A percentile compares a stretch with the other conserved stretches of the same genome.
phyloP scores from a whole-genome alignment of 2,888 invertebrate genomes.

The Eugnorisma glareosa region DNA sequence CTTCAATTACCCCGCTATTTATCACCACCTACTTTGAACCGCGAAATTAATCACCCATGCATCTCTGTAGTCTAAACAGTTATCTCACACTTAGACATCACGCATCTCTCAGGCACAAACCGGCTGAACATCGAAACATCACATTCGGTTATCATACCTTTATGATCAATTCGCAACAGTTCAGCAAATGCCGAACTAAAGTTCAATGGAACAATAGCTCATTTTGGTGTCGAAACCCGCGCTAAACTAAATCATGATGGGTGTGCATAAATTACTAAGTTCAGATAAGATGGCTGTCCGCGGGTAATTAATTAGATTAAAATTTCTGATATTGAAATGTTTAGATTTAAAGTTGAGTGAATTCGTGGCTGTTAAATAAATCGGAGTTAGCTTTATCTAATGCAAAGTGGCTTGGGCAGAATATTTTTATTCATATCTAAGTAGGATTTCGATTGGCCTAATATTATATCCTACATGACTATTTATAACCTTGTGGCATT shows the following conservation, averaged over 20 bases:
- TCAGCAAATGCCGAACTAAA: slow-evolving; percentile 87
- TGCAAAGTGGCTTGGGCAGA: slow-evolving; percentile 36
- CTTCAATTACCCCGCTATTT: slow-evolving; percentile 45
- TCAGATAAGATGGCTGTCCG: slow-evolving; percentile 57
- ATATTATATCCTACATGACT: slow-evolving; percentile 5
- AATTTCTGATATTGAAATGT: slow-evolving; percentile 41
- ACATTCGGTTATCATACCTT: slow-evolving; percentile 76
- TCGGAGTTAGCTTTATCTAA: slow-evolving; percentile 38
- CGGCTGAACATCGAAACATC: slow-evolving; percentile 66
- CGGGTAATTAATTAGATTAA: slow-evolving; percentile 55
- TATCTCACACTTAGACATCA: slow-evolving; percentile 46
- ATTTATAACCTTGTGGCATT: slow-evolving; percentile 6
- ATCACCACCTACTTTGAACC: slow-evolving; percentile 47
- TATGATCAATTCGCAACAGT: slow-evolving; percentile 82
- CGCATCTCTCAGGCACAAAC: slow-evolving; percentile 47
- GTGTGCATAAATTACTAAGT: slow-evolving; percentile 69
- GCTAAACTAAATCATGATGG: slow-evolving; percentile 67
- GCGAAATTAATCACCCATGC: slow-evolving; percentile 46
- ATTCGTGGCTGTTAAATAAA: slow-evolving; percentile 57
- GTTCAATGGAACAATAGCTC: slow-evolving; percentile 85
- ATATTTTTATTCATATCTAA: slow-evolving; percentile 46
- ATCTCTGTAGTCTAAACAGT: slow-evolving; percentile 44
- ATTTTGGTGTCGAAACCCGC: slow-evolving; percentile 77
- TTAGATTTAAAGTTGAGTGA: slow-evolving; percentile 46
- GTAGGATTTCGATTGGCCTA: slow-evolving; percentile 26